These are phyloP conservation scores for Limosa lapponica DNA, from an alignment of 2,797 vertebrate species.

Conservation along the genomic window DNA sequence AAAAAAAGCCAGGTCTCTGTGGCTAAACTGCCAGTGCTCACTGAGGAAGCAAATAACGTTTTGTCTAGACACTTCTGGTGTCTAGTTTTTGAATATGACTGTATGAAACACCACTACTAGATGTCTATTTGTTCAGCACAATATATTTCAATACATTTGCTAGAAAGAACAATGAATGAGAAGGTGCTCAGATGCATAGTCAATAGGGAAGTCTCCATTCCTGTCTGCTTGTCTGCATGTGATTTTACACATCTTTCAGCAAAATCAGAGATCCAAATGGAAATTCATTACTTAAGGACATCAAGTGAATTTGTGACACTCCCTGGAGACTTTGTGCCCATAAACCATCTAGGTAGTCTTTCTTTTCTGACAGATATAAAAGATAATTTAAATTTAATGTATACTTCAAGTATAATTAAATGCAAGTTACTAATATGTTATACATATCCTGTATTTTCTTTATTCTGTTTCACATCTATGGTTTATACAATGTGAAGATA, in stretches of 20 bases:
- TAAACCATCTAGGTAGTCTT: constrained; percentile 52
- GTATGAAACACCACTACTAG: neutral
- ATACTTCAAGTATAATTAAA: constrained; percentile 65
- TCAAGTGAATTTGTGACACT: constrained; percentile 60
- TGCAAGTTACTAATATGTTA: constrained; percentile 15
- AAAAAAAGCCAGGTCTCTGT: neutral
- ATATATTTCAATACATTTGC: neutral
- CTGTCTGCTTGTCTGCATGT: neutral
- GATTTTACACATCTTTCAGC: constrained; percentile 6
- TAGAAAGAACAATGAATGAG: neutral
- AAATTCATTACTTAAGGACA: constrained; percentile 45
- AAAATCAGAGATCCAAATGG: constrained; percentile 30
- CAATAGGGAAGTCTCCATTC: neutral
- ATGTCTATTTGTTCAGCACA: neutral
- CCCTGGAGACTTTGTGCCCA: constrained; percentile 31
- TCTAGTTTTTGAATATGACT: neutral
- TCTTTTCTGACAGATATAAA: constrained; percentile 61
- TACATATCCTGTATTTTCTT: neutral
- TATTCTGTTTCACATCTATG: neutral
- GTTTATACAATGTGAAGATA: neutral
- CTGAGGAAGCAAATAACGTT: neutral
- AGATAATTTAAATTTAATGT: constrained; percentile 66
- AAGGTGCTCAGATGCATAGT: neutral
- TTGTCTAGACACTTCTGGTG: neutral
- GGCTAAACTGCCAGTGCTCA: neutral